Conservation (phyloP, 30 jellyfish, hydroid and myxozoan genomes). For the Rhopilema esculentum region DNA sequence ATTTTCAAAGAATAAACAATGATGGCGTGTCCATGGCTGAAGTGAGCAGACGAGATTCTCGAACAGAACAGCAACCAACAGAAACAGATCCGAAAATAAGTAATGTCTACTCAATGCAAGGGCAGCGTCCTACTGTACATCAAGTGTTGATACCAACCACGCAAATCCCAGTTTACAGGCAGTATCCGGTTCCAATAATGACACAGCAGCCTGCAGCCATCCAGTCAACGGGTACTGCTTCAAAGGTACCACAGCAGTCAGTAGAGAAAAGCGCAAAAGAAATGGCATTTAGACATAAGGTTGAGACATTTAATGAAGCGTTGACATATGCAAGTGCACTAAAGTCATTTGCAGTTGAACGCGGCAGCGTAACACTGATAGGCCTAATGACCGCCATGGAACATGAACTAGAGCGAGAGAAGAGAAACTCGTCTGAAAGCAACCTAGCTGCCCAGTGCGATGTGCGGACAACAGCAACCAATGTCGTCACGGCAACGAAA, state of each 20-base stretch:
- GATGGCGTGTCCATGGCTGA: background rate
- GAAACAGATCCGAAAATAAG: constrained; percentile 28
- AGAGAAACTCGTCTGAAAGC: constrained; percentile 15
- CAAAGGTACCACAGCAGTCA: background rate
- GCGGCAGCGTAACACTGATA: constrained; percentile 69
- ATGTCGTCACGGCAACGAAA: background rate
- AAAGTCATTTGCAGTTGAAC: constrained; percentile 64
- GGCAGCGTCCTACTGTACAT: constrained; percentile 31
- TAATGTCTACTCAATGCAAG: constrained; percentile 43
- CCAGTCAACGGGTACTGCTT: background rate
- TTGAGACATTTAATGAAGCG: constrained; percentile 45
- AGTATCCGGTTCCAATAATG: background rate
- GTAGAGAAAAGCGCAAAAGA: constrained; percentile 10
- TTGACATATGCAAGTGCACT: constrained; percentile 11
- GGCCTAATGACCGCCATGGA: constrained; percentile 81
- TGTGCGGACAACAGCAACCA: background rate
- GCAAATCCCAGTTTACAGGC: constrained; percentile 9
- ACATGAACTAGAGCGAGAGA: constrained; percentile 66
- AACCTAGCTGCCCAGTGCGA: background rate
- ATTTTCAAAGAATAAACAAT: background rate
- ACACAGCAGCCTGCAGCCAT: background rate
- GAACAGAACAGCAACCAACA: background rate
- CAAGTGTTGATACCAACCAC: constrained; percentile 33
- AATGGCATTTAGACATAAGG: background rate
- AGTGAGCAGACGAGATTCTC: background rate